These are phyloP conservation scores for Himalopsyche anomala DNA, from an alignment of 2,888 invertebrate genomes.

Conservation along the genomic window DNA sequence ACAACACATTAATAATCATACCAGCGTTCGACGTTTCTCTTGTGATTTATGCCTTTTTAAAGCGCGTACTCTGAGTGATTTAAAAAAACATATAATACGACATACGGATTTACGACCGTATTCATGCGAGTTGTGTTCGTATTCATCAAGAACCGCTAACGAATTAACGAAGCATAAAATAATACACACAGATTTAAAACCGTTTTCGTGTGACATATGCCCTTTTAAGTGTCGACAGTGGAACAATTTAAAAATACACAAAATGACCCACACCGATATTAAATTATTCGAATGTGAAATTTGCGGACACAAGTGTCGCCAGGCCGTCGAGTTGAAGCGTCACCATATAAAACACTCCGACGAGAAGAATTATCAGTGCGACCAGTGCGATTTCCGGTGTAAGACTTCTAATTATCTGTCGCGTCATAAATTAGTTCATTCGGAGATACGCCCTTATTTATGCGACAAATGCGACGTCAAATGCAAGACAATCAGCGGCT, in stretches of 20 bases:
- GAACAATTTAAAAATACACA: constrained; percentile 14
- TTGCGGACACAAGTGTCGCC: not conserved
- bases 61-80: not conserved
- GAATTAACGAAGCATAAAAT: not conserved
- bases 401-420: not conserved
- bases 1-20: not conserved
- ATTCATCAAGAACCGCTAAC: not conserved
- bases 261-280: not conserved
- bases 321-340: not conserved
- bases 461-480: not conserved
- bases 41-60: not conserved
- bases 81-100: not conserved
- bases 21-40: not conserved
- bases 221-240: not conserved
- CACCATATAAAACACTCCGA: not conserved
- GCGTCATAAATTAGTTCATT: not conserved
- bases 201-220: not conserved
- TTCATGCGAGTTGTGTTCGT: not conserved
- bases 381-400: not conserved
- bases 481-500: not conserved
- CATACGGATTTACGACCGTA: not conserved
- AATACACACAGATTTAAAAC: not conserved
- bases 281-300: not conserved
- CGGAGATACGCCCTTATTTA: not conserved
- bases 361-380: not conserved